Percentiles rank a stretch among this genome's conserved stretches.
Evolutionary conservation across 2,888 invertebrate species (phyloP).

Genomic region (Cataglyphis rosenhaueri): DNA sequence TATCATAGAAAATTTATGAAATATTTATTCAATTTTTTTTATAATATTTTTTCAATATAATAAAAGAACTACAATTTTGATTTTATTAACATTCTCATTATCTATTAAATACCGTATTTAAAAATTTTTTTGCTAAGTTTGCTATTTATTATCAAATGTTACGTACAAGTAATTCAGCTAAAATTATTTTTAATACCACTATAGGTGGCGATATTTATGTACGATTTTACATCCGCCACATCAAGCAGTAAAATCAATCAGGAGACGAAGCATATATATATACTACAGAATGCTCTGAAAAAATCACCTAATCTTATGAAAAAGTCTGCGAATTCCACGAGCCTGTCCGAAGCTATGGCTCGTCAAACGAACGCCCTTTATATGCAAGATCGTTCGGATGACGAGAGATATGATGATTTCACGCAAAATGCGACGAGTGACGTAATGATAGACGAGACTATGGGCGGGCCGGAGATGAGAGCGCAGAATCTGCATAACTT

Average conservation of each 20-base stretch:
- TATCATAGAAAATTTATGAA: neutral
- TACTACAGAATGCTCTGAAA: conserved; percentile 80
- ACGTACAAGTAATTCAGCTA: neutral
- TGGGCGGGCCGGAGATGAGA: conserved; percentile 70
- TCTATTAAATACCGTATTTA: neutral
- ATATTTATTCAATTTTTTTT: neutral
- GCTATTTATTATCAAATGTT: neutral
- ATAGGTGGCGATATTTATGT: conserved; percentile 82
- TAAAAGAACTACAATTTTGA: neutral
- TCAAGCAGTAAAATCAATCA: conserved; percentile 80
- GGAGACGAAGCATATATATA: conserved; percentile 83
- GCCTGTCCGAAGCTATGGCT: conserved; percentile 20
- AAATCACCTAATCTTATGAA: conserved; percentile 70
- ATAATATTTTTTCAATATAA: neutral
- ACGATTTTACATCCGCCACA: conserved; percentile 83
- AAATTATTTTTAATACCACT: neutral
- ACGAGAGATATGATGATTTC: conserved; percentile 44
- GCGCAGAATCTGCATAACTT: conserved; percentile 80
- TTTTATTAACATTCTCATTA: neutral
- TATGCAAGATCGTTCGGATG: conserved; percentile 80
- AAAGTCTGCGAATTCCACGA: conserved; percentile 59
- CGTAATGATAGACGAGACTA: neutral
- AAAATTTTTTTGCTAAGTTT: neutral
- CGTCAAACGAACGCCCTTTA: conserved; percentile 55
- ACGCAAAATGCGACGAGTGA: conserved; percentile 43